phyloP scores from a whole-genome alignment of 2,797 vertebrate genomes.

The Gambelia wislizenii region DNA sequence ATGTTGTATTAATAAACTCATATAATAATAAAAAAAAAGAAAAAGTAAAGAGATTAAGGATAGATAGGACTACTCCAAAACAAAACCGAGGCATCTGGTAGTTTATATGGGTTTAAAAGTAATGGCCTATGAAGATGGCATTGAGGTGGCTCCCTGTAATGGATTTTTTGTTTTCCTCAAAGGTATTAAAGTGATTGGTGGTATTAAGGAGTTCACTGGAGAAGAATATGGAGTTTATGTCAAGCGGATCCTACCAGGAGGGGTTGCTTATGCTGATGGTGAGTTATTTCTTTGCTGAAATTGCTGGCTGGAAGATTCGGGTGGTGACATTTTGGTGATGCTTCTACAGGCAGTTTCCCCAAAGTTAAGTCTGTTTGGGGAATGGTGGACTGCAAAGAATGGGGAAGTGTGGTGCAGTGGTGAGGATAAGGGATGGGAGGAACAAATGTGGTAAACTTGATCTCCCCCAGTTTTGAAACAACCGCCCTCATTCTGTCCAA shows the following conservation, averaged over 20 bases:
- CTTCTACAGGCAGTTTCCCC: not conserved
- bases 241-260: slow-evolving; percentile 90
- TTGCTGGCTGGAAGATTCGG: not conserved
- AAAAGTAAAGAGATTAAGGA: no score
- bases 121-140: not conserved
- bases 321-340: not conserved
- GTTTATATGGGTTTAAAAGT: not conserved
- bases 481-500: no score
- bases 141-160: fast-evolving
- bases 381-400: not conserved
- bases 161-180: slow-evolving; percentile 8
- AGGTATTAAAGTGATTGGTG: slow-evolving; percentile 94
- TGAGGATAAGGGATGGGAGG: not conserved
- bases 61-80: no score
- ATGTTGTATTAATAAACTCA: no score
- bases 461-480: no score
- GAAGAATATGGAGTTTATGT: slow-evolving; percentile 93
- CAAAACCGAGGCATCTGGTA: not conserved
- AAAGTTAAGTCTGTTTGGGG: not conserved
- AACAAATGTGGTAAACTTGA: no score
- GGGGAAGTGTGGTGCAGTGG: not conserved
- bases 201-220: slow-evolving; percentile 86
- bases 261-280: slow-evolving; percentile 89
- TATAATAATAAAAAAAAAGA: no score
- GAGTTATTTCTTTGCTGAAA: slow-evolving; percentile 45